Evolutionary conservation across 1,140 invertebrate species (phyloP).

Genomic region (Ladona fulva): DNA sequence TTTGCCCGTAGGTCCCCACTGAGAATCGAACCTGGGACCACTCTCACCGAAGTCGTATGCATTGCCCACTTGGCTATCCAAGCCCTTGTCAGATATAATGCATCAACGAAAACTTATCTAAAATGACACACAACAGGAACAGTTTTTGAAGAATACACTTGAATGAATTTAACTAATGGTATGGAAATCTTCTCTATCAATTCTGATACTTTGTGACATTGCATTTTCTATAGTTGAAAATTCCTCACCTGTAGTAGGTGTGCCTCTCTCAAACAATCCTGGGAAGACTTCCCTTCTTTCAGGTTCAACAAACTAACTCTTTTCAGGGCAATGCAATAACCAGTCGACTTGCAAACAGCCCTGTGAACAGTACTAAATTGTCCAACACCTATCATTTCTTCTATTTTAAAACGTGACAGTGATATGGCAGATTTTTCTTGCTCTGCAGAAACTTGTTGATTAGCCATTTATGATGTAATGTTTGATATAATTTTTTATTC

Average conservation of each 20-base stretch:
- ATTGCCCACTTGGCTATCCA: no score
- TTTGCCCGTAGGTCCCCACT: no score
- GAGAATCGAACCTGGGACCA: no score
- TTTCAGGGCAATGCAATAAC: conserved; percentile 48
- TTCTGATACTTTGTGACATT: background rate
- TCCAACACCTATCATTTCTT: conserved; percentile 53
- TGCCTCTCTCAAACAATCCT: conserved; percentile 62
- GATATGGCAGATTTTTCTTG: background rate
- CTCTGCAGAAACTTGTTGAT: no score
- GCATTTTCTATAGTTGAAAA: background rate
- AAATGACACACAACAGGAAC: no score
- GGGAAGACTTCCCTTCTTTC: conserved; percentile 54
- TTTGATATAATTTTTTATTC: no score
- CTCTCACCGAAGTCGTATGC: no score
- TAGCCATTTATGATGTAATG: no score
- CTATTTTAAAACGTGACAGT: conserved; percentile 28
- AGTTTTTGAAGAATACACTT: no score
- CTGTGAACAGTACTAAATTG: conserved; percentile 56
- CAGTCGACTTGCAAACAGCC: conserved; percentile 38
- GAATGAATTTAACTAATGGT: no score
- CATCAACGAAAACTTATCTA: no score
- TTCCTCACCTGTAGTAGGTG: conserved; percentile 48
- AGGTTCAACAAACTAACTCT: conserved; percentile 59
- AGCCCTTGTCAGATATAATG: no score
- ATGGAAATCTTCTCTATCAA: background rate